Evolutionary conservation across 2,797 vertebrate genomes (phyloP).

Genomic region (Lepus townsendii): DNA sequence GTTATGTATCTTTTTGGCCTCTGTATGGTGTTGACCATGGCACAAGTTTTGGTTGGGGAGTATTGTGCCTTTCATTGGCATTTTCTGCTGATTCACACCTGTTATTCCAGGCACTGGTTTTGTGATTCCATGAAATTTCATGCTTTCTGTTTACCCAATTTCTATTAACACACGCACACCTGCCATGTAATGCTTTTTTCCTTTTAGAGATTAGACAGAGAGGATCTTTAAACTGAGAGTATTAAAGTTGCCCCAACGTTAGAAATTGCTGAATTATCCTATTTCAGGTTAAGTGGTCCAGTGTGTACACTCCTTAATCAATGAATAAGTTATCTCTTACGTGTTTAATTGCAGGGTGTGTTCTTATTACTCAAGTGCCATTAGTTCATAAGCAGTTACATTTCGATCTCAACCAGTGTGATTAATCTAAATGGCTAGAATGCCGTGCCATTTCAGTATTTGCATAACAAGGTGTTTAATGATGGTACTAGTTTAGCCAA

Average conservation of each 20-base stretch:
- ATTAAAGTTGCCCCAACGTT: slow-evolving; percentile 40
- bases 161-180: background rate
- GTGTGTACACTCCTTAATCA: background rate
- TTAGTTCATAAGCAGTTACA: background rate
- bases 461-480: slow-evolving; percentile 26
- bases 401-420: slow-evolving; percentile 43
- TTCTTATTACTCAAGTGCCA: slow-evolving; percentile 16
- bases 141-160: slow-evolving; percentile 40
- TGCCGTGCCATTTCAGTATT: slow-evolving; percentile 28
- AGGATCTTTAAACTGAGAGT: background rate
- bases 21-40: slow-evolving; percentile 12
- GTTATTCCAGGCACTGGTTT: slow-evolving; percentile 7
- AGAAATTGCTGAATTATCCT: slow-evolving; percentile 57
- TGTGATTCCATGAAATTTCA: slow-evolving; percentile 47
- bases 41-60: slow-evolving; percentile 15
- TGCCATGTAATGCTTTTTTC: background rate
- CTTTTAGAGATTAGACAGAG: slow-evolving; percentile 31
- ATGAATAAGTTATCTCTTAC: slow-evolving; percentile 54
- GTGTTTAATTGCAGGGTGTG: slow-evolving; percentile 7
- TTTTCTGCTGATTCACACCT: slow-evolving; percentile 47
- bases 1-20: slow-evolving; percentile 22
- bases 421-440: slow-evolving; percentile 37
- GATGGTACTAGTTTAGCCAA: slow-evolving; percentile 25
- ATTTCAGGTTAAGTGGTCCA: background rate
- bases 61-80: background rate